These are phyloP conservation scores for Aphidius colemani DNA, from an alignment of 2,888 invertebrate species.

Conservation along the genomic window DNA sequence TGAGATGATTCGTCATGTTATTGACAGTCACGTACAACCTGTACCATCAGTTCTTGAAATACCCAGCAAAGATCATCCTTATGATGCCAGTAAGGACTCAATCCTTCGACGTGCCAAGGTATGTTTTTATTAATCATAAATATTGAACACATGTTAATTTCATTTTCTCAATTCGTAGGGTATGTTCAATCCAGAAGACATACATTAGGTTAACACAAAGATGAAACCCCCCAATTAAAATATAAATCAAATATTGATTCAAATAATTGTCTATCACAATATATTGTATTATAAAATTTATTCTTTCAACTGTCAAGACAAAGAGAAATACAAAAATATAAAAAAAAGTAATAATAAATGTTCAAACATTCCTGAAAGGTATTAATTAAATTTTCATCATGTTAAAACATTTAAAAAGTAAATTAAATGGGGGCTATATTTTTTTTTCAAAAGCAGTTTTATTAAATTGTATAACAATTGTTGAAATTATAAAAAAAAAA, in stretches of 20 bases:
- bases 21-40: slow-evolving; percentile 90
- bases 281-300: slow-evolving; percentile 6
- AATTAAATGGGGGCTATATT: too few species aligned
- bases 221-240: neutral
- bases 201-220: slow-evolving; percentile 55
- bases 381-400: too few species aligned
- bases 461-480: too few species aligned
- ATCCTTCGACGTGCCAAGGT: slow-evolving; percentile 94
- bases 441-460: too few species aligned
- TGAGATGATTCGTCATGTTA: slow-evolving; percentile 94
- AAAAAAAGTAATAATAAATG: too few species aligned
- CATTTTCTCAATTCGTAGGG: slow-evolving; percentile 67
- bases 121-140: slow-evolving; percentile 35
- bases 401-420: too few species aligned
- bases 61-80: slow-evolving; percentile 97
- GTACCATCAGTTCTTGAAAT: slow-evolving; percentile 97
- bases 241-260: neutral
- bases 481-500: slow-evolving; percentile 13
- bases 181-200: slow-evolving; percentile 87
- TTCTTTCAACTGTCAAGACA: neutral
- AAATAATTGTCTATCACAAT: slow-evolving; percentile 1
- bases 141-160: too few species aligned
- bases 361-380: too few species aligned
- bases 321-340: slow-evolving; percentile 8
- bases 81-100: slow-evolving; percentile 98